A percentile compares a stretch with the other conserved stretches of the same genome.
Conservation (phyloP, 2,113 vertebrate genomes). For the Tursiops truncatus region DNA sequence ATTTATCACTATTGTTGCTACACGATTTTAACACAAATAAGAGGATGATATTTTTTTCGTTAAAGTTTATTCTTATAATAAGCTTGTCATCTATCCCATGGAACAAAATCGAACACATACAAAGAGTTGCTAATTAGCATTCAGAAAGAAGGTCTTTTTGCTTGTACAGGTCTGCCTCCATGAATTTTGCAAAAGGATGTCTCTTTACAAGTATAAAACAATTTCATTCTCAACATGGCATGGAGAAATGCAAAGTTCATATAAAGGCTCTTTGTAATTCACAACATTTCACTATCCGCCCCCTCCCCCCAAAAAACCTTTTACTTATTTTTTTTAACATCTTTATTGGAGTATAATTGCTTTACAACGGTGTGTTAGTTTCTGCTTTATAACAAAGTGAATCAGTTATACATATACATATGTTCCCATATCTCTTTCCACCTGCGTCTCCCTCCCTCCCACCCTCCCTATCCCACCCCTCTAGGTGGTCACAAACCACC, state of each 20-base stretch:
- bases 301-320: fast-evolving
- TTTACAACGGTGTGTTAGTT: too few relatives aligned
- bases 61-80: constrained; percentile 58
- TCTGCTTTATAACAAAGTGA: too few relatives aligned
- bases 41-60: constrained; percentile 26
- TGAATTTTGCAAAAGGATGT: constrained; percentile 49
- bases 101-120: constrained; percentile 51
- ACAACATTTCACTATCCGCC: background rate
- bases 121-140: constrained; percentile 61
- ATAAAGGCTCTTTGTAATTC: constrained; percentile 47
- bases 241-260: constrained; percentile 30
- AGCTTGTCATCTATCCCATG: constrained; percentile 19
- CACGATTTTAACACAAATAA: constrained; percentile 57
- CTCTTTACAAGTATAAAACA: constrained; percentile 48
- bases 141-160: constrained; percentile 45
- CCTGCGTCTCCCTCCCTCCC: too few relatives aligned
- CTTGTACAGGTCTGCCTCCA: constrained; percentile 10
- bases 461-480: too few relatives aligned
- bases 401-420: too few relatives aligned
- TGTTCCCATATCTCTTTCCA: too few relatives aligned
- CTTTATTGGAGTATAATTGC: too few relatives aligned
- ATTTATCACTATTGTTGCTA: constrained; percentile 48
- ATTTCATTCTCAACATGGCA: constrained; percentile 39
- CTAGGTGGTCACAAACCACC: too few relatives aligned
- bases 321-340: too few relatives aligned